Conservation (phyloP, 2,888 invertebrate species). For the Ophion slaviceki region DNA sequence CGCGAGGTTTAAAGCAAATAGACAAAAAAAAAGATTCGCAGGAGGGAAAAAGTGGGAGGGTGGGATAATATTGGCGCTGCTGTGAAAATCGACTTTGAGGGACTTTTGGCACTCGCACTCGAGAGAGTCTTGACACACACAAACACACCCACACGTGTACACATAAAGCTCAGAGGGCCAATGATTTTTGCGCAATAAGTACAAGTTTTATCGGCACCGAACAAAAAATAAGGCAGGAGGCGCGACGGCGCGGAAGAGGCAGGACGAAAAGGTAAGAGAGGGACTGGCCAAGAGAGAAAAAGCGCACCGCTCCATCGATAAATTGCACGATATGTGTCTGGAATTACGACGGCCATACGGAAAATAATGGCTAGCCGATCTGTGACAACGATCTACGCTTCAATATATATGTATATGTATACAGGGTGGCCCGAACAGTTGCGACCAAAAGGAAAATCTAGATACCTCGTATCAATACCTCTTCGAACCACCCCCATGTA, state of each 20-base stretch:
- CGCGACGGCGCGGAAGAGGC: background rate
- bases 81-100: constrained; percentile 15
- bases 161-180: background rate
- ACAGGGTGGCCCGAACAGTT: too few relatives aligned
- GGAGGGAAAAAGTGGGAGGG: too few relatives aligned
- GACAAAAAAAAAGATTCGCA: too few relatives aligned
- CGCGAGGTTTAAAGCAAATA: too few relatives aligned
- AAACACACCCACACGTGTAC: too few relatives aligned
- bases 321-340: constrained; percentile 53
- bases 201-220: constrained; percentile 46
- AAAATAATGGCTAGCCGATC: constrained; percentile 56
- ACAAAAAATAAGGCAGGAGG: background rate
- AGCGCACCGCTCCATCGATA: constrained; percentile 34
- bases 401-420: background rate
- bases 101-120: constrained; percentile 16
- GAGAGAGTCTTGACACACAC: too few relatives aligned
- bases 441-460: too few relatives aligned
- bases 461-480: too few relatives aligned
- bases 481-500: too few relatives aligned
- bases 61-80: too few relatives aligned
- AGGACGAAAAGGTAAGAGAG: background rate
- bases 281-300: background rate
- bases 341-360: constrained; percentile 53
- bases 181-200: constrained; percentile 56
- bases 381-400: constrained; percentile 44